Base-by-base conservation (phyloP, 2,888 invertebrate species). In the Thymelicus sylvestris region DNA sequence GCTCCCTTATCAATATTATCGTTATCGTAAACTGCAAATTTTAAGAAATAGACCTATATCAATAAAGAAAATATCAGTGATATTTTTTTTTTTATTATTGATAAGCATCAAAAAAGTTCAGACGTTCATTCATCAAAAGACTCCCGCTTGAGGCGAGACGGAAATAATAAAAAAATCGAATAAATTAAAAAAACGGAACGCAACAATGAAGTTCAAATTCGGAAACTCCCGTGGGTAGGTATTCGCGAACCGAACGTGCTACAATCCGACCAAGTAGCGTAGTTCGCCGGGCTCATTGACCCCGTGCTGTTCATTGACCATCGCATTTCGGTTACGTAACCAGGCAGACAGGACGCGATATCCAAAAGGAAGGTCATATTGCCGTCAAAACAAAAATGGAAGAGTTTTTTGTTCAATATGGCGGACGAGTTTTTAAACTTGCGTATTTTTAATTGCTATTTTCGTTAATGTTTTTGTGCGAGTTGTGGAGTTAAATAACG, bases 321-420 rank as follows among this genome's bases (percentile, higher is more conserved):
- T 79, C 82, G 72, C 68, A 81, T 79, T 85, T 91, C 84, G 77
- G 87, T 83, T 83, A 86, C 78, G 71, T 88, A 83, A 84, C 75
- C 81, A 84, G 86, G 76, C 81, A 84, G 86, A 85, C 88, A 86
- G 89, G 89, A 89, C 91, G 89, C 89, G 90, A 89, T 87, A 88
- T 89, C 86, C 77, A 78, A 81, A 80, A 78, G 78, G 84, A 89
- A 91, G 91, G 92, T 91, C 92, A 90, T 90, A 84, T 86, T 79
- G 87, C 93, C 91, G 93, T 93, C 93, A 93, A 89, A 94, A 94
- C 94, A 94, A 71, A 71, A 70, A 92, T 92, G 91, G 90, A 89
- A 88, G 82, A 57, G 71, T 81, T 84, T 87, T 85, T 82, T 85
- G 13, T 84, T 82, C 90, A 93, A 93, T 86, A 94, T 94, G 94